Evolutionary conservation across 2,113 vertebrate genomes (phyloP), one percentile per base, ranked within the genome.

Genomic region (Chaetodon auriga): DNA sequence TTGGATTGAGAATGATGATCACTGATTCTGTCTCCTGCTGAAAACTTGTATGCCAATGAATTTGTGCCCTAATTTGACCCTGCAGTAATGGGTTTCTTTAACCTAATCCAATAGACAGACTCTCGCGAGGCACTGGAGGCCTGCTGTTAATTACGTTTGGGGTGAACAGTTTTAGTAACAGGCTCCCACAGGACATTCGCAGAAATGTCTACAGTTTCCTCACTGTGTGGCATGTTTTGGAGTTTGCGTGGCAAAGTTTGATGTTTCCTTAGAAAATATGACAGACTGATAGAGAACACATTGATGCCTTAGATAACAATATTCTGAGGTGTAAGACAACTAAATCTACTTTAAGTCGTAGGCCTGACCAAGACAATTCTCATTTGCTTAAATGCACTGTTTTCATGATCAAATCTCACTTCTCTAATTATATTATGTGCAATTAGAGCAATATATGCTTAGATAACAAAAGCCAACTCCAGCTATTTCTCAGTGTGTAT

Each of bases 131-230:
- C 53, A 64, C 53, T 7, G 6, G 48, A 87, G 84, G 80, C 72
- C 87, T 91, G 91, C 46, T 82, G 75, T 84, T 86, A 80, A 88
- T 93, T 91, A 89, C 36, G 2, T 81, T 73, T 75, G 65, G 55
- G 65, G 81, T 81, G 68, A 93, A 71, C 68, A 83, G 66, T 83
- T 91, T 87, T 83, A 85, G 89, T 83, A 87, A 90, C 70, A 88
- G 75, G 68, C 82, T 88, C 89, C 63, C 78, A 60, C 23, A 68
- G 84, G 75, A 87, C 55, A 87, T 75, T 82, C 76, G 41, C 48
- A 53, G 65, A 36, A 66, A 81, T 80, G 79, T 77, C 62, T 90
- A n/a, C 62, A 69, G 61, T 75, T 85, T 83, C 75, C 25, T 0
- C 14, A 35, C 54, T 78, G 62, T 18, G 53, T 70, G 68, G 23